Base-by-base conservation (phyloP, 2,113 vertebrate genomes). In the Malurus elegans region DNA sequence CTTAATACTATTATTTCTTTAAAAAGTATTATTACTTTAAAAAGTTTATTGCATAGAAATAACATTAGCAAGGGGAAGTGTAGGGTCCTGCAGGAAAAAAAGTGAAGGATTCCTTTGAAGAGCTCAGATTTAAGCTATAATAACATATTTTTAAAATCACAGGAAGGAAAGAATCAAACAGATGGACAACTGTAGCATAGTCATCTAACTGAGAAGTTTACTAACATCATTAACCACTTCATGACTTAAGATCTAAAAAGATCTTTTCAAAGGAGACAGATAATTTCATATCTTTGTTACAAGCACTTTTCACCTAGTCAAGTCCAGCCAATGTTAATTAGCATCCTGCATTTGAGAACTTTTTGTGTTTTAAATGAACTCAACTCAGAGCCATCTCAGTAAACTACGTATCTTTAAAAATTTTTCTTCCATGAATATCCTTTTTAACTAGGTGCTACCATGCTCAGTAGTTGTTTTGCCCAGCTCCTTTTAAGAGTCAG, bases 371-470 rank as follows among this genome's bases (percentile, higher is more conserved):
- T 90, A 97, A 96, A 67, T 86, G 54, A 95, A 92, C 83, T 93
- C 83, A 92, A 86, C 92, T 94, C 78, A 86, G 38, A 93, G 48
- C 18, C 31, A 81, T 95, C 74, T 96, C 78, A 92, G 82, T 96
- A 96, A 96, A 96, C 64, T 5, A 38, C 7, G 0, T 53, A 57
- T 69, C 53, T 87, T 26, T 42, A 88, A 96, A 38, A 6, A 1
- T 51, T 58, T 86, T 81, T 86, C 76, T 80, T 95, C 79, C 74
- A 80, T 65, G 76, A 70, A 83, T 47, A 80, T 67, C 64, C 50
- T 78, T 82, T 88, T 96, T 91, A 95, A 96, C 76, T 85, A 96
- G 92, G 92, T 96, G 88, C 88, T 92, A 83, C 65, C 79, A 81
- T 17, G 38, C 89, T 92, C 73, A 93, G 83, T 14, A 69, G 84